Conservation (phyloP, 2,797 vertebrate genomes). For the Crenuchus spilurus region DNA sequence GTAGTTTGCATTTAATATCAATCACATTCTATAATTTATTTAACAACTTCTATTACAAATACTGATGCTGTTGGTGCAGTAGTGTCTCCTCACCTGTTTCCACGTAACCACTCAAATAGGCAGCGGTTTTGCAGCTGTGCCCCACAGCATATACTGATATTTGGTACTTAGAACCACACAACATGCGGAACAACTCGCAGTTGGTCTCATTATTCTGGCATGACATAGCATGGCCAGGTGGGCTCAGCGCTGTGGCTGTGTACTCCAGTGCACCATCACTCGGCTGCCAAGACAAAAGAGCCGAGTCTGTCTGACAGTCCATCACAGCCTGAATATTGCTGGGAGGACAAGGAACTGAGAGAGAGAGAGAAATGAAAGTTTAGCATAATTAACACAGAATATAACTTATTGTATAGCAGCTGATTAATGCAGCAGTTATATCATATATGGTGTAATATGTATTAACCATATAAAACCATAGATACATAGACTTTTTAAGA, state of each 20-base stretch:
- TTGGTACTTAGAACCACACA: constrained; percentile 73
- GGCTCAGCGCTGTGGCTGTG: constrained; percentile 46
- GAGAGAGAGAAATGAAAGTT: too few species aligned
- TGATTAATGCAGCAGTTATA: too few species aligned
- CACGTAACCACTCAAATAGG: constrained; percentile 63
- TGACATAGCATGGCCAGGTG: constrained; percentile 48
- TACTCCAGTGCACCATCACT: constrained; percentile 71
- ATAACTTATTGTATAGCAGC: too few species aligned
- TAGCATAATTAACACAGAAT: too few species aligned
- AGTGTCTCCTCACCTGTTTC: constrained; percentile 70
- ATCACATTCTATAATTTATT: too few species aligned
- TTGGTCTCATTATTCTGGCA: constrained; percentile 63
- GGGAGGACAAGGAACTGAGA: constrained; percentile 72
- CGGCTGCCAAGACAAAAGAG: constrained; percentile 68
- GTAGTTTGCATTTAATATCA: too few species aligned
- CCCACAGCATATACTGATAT: constrained; percentile 69
- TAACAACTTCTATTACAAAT: too few species aligned
- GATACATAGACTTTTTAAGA: too few species aligned
- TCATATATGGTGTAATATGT: too few species aligned
- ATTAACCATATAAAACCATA: too few species aligned
- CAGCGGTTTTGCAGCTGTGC: constrained; percentile 65
- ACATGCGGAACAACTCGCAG: constrained; percentile 67
- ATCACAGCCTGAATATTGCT: constrained; percentile 61
- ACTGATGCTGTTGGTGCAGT: too few species aligned
- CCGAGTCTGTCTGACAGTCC: constrained; percentile 62